Conservation (phyloP, 2,113 vertebrate genomes). For the Pseudonaja textilis region DNA sequence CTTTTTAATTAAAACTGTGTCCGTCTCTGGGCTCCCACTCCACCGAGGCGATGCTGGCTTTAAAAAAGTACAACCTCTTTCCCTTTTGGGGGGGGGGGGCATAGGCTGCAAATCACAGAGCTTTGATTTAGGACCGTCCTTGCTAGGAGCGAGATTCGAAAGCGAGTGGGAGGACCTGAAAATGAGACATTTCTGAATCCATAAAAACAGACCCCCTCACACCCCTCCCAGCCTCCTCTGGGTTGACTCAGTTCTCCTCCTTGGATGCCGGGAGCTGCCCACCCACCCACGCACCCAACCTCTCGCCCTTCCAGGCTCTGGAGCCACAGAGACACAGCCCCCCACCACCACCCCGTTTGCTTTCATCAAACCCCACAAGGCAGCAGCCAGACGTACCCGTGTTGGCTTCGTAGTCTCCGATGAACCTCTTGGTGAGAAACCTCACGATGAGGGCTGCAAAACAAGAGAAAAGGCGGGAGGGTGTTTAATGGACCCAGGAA, state of each 20-base stretch:
- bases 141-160: slow-evolving; percentile 55
- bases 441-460: slow-evolving; percentile 85
- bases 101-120: slow-evolving; percentile 49
- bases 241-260: neutral
- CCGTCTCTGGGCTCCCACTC: slow-evolving; percentile 48
- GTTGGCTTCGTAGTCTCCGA: slow-evolving; percentile 93
- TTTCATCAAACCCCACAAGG: slow-evolving; percentile 13
- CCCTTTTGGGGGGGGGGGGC: neutral
- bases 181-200: slow-evolving; percentile 58
- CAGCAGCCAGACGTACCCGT: slow-evolving; percentile 75
- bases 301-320: neutral
- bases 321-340: neutral
- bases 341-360: neutral
- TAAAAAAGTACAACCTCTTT: slow-evolving; percentile 1
- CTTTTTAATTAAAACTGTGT: slow-evolving; percentile 33
- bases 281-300: neutral
- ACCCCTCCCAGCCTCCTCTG: neutral
- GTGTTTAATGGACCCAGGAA: neutral
- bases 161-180: slow-evolving; percentile 61
- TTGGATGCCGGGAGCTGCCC: neutral
- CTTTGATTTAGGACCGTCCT: slow-evolving; percentile 55
- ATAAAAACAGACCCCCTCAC: neutral
- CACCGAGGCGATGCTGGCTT: slow-evolving; percentile 14
- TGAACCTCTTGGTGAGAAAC: slow-evolving; percentile 90
- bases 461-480: neutral